These are phyloP conservation scores for Chinchilla lanigera DNA, from an alignment of 2,113 vertebrate genomes.

Conservation along the genomic window DNA sequence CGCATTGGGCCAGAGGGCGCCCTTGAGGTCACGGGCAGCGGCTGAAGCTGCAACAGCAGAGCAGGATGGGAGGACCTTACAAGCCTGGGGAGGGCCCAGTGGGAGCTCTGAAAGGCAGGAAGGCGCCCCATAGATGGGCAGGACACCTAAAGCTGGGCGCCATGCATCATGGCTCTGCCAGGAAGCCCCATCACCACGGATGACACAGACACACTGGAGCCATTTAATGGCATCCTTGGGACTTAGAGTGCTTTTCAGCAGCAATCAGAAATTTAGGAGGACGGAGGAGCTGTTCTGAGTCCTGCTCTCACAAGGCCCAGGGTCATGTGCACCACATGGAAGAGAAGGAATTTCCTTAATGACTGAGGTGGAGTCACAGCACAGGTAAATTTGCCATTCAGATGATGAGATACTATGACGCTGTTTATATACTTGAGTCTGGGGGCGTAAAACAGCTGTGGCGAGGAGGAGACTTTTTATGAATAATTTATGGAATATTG, in stretches of 20 bases:
- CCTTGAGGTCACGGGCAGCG: background rate
- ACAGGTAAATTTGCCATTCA: background rate
- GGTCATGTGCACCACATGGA: background rate
- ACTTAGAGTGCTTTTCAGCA: background rate
- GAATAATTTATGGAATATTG: background rate
- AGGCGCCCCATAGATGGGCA: no score
- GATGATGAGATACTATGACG: background rate
- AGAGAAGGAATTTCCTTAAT: background rate
- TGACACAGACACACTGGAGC: no score
- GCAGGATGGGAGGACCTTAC: background rate
- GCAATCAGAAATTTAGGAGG: background rate
- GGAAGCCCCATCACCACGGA: background rate
- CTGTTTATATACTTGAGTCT: background rate
- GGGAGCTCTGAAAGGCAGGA: background rate
- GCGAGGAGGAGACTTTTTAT: background rate
- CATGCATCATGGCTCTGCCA: background rate
- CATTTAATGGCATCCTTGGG: background rate
- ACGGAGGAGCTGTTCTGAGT: background rate
- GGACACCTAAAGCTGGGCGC: background rate
- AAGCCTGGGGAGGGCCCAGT: no score
- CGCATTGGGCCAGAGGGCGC: rapidly evolving
- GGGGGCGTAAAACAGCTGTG: background rate
- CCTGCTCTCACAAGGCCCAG: background rate
- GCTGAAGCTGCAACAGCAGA: background rate
- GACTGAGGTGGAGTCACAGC: background rate